Evolutionary conservation across 2,113 vertebrate species (phyloP).

Genomic region (Conger conger): DNA sequence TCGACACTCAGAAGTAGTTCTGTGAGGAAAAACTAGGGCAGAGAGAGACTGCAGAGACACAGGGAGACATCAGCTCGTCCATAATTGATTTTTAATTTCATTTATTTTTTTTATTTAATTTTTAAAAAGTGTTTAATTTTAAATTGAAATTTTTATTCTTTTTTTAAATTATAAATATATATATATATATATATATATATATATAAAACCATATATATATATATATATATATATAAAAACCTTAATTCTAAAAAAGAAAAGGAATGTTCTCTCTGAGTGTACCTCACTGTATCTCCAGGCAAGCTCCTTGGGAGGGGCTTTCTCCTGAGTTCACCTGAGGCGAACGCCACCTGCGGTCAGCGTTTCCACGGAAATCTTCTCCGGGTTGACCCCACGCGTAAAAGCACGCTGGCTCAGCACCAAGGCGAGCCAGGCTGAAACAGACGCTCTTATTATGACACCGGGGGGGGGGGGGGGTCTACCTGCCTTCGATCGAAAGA

Average conservation of each 20-base stretch:
- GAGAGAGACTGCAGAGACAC: slow-evolving; percentile 18
- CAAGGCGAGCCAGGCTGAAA: background rate
- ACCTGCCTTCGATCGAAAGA: background rate
- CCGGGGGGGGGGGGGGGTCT: too few relatives aligned
- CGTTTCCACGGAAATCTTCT: background rate
- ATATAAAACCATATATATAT: too few relatives aligned
- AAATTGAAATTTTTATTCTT: background rate
- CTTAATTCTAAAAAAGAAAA: too few relatives aligned
- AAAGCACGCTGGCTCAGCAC: background rate
- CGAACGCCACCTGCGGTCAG: background rate
- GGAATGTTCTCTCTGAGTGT: background rate
- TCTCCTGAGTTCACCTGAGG: background rate
- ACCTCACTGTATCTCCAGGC: background rate
- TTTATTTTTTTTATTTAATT: background rate
- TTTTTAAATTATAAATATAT: background rate
- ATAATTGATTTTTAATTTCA: slow-evolving; percentile 14
- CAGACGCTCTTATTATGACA: background rate
- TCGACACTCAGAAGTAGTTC: slow-evolving; percentile 41
- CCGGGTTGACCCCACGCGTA: background rate
- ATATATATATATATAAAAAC: too few relatives aligned
- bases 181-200: background rate
- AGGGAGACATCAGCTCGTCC: slow-evolving; percentile 13
- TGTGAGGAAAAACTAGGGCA: slow-evolving; percentile 29
- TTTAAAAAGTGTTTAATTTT: background rate
- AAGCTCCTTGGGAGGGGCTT: background rate